Evolutionary conservation across 2,888 invertebrate genomes (phyloP).

Genomic region (Drosophila testacea): DNA sequence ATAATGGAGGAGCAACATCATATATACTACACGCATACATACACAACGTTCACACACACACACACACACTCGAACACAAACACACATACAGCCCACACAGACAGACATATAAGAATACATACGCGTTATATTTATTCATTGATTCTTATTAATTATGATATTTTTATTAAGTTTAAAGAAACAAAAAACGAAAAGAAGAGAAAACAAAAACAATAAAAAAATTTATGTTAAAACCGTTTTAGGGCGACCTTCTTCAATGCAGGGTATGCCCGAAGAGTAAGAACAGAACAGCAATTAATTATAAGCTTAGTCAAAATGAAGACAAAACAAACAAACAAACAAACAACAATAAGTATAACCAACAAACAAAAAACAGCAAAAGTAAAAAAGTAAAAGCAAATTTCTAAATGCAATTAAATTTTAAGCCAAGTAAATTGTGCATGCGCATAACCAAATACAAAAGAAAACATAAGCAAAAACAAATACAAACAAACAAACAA

Average conservation of each 20-base stretch:
- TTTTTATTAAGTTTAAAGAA: conserved; percentile 74
- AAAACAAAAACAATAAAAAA: conserved; percentile 45
- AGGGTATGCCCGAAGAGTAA: conserved; percentile 66
- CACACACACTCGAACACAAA: conserved; percentile 44
- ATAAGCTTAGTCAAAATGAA: conserved; percentile 80
- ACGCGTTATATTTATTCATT: conserved; percentile 78
- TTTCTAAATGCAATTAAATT: conserved; percentile 66
- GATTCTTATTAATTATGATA: conserved; percentile 80
- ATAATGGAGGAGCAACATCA: conserved; percentile 26
- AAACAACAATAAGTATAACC: conserved; percentile 46
- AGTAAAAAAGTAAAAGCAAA: conserved; percentile 40
- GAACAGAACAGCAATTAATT: conserved; percentile 83
- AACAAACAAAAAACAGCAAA: conserved; percentile 28
- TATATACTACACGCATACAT: conserved; percentile 46
- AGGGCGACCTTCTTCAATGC: conserved; percentile 29
- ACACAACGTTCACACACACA: conserved; percentile 33
- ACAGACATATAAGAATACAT: conserved; percentile 57
- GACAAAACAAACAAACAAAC: conserved; percentile 50
- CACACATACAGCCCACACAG: conserved; percentile 41
- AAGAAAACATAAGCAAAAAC: conserved; percentile 20
- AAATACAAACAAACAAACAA: conserved; percentile 13
- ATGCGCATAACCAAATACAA: conserved; percentile 69
- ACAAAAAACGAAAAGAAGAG: conserved; percentile 29
- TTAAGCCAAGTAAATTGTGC: conserved; percentile 66
- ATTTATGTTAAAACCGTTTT: conserved; percentile 75